Percentiles rank a stretch among this genome's conserved stretches.
phyloP scores from a whole-genome alignment of 2,113 vertebrate species.

The Albula glossodonta region DNA sequence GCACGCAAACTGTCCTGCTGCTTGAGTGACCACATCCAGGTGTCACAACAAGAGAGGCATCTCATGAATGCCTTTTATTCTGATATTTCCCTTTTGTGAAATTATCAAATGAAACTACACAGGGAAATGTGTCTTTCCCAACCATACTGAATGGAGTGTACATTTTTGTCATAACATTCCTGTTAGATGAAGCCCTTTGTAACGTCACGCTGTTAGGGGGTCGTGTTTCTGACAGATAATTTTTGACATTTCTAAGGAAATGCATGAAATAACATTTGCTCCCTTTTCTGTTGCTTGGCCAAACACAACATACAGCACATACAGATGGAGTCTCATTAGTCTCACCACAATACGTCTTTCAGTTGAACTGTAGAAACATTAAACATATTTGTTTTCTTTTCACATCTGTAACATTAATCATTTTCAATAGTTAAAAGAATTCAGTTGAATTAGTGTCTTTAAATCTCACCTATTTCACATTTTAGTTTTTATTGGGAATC shows the following conservation, averaged over 20 bases:
- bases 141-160: background rate
- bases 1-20: conserved; percentile 6
- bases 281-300: background rate
- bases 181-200: background rate
- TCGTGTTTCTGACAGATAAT: background rate
- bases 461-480: too few species aligned
- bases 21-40: conserved; percentile 1
- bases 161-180: background rate
- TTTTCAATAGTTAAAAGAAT: too few species aligned
- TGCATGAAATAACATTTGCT: background rate
- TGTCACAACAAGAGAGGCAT: background rate
- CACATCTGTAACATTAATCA: too few species aligned
- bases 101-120: background rate
- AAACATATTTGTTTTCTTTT: too few species aligned
- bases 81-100: background rate
- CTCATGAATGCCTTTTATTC: conserved; percentile 8
- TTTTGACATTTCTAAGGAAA: background rate
- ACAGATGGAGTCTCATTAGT: background rate
- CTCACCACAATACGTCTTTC: background rate
- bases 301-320: background rate
- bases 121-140: background rate
- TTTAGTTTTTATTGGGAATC: too few species aligned
- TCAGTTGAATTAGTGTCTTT: too few species aligned
- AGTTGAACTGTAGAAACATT: background rate
- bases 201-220: background rate